These are phyloP conservation scores for Anticlea derivata DNA, from an alignment of 2,888 invertebrate species.

Conservation along the genomic window DNA sequence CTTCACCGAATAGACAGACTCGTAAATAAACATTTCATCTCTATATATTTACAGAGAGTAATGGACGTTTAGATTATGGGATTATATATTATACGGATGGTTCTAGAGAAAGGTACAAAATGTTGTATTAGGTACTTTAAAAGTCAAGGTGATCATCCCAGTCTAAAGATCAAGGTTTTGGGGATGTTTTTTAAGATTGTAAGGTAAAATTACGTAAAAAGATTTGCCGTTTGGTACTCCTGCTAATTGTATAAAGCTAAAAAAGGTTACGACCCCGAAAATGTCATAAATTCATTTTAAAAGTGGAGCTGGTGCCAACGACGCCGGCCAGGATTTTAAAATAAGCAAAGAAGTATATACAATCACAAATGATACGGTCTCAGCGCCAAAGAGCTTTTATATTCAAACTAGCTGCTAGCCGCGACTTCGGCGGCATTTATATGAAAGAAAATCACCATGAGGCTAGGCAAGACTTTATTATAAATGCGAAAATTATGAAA, in stretches of 20 bases:
- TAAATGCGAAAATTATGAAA: no score
- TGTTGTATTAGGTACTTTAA: no score
- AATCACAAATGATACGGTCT: conserved; percentile 29
- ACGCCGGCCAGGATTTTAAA: conserved; percentile 19
- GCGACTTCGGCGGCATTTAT: no score
- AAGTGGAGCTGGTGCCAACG: conserved; percentile 8
- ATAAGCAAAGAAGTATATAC: conserved; percentile 8
- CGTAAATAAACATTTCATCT: no score
- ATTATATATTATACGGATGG: no score
- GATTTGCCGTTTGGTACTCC: neutral
- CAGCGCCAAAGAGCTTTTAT: conserved; percentile 5
- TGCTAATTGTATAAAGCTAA: conserved; percentile 10
- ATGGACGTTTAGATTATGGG: conserved; percentile 21
- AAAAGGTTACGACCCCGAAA: conserved; percentile 1
- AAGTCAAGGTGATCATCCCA: neutral
- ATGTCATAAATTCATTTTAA: conserved; percentile 23
- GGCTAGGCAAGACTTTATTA: no score
- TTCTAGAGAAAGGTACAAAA: no score
- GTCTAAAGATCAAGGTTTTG: neutral
- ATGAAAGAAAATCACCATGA: no score
- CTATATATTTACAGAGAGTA: conserved; percentile 20
- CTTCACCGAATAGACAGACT: no score
- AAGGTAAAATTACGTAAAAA: conserved; percentile 1
- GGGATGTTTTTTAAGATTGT: neutral
- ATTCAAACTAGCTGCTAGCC: conserved; percentile 8